Evolutionary conservation across 2,888 invertebrate genomes (phyloP).

Genomic region (Ectemnius continuus): DNA sequence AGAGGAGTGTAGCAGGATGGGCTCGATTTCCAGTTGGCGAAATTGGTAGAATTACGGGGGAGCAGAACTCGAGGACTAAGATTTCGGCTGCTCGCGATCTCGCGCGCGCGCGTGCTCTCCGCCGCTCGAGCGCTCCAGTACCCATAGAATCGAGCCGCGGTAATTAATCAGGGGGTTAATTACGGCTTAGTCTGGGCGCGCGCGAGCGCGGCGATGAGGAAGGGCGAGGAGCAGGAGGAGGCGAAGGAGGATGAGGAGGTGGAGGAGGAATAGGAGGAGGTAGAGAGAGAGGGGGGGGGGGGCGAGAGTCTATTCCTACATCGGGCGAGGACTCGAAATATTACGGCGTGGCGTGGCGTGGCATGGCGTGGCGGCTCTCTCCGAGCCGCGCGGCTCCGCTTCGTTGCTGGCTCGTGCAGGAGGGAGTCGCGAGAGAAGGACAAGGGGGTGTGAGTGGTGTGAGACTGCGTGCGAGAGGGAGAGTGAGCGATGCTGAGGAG

Average conservation of each 20-base stretch:
- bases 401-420: background rate
- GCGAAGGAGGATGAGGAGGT: background rate
- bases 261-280: too few species aligned
- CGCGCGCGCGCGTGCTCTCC: background rate
- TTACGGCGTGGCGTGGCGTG: constrained; percentile 45
- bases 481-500: constrained; percentile 11
- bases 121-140: constrained; percentile 16
- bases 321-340: constrained; percentile 55
- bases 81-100: constrained; percentile 28
- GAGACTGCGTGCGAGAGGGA: constrained; percentile 22
- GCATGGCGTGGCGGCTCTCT: constrained; percentile 38
- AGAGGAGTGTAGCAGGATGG: background rate
- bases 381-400: constrained; percentile 39
- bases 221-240: too few species aligned
- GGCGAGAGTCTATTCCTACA: constrained; percentile 50
- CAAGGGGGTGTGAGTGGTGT: constrained; percentile 18
- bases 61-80: background rate
- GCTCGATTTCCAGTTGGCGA: background rate
- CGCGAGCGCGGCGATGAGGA: background rate
- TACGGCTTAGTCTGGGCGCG: constrained; percentile 41
- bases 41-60: background rate
- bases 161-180: constrained; percentile 59
- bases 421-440: constrained; percentile 24
- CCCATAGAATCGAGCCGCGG: constrained; percentile 36
- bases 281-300: too few species aligned